These are phyloP conservation scores for Toxotes jaculatrix DNA, from an alignment of 2,113 vertebrate genomes.

Conservation along the genomic window DNA sequence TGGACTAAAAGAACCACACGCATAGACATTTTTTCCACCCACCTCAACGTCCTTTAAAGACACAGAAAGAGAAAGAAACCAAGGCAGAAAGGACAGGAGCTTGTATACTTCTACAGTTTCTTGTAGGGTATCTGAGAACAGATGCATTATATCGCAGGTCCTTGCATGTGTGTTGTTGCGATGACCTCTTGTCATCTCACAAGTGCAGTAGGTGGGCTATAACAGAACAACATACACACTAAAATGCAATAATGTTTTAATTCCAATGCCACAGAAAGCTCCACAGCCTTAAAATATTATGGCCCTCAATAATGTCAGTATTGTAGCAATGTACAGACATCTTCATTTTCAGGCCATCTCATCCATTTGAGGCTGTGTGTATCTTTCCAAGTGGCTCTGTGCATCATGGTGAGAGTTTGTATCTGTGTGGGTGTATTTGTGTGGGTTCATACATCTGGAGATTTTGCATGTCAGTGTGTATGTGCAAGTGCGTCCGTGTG, in stretches of 20 bases:
- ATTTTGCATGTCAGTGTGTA: not conserved
- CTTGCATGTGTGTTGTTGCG: not conserved
- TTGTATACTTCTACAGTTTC: not conserved
- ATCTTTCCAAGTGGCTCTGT: not conserved
- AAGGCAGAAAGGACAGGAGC: constrained; percentile 7
- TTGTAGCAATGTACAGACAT: not conserved
- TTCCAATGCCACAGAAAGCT: not conserved
- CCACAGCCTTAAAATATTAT: not conserved
- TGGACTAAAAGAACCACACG: constrained; percentile 53
- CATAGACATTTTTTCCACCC: constrained; percentile 49
- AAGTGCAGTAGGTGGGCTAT: too few species aligned
- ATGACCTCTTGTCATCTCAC: not conserved
- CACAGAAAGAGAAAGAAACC: constrained; percentile 18
- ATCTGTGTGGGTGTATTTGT: not conserved
- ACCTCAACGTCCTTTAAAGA: constrained; percentile 15
- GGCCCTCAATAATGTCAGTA: not conserved
- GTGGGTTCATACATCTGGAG: not conserved
- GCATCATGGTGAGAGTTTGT: constrained; percentile 11
- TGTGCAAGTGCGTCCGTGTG: not conserved
- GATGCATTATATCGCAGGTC: not conserved
- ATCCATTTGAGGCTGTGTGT: not conserved
- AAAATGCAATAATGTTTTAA: not conserved
- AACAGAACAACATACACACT: not conserved
- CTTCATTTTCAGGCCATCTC: not conserved
- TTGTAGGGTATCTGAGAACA: not conserved